Conservation (phyloP, 2,797 vertebrate genomes). For the Semotilus atromaculatus region DNA sequence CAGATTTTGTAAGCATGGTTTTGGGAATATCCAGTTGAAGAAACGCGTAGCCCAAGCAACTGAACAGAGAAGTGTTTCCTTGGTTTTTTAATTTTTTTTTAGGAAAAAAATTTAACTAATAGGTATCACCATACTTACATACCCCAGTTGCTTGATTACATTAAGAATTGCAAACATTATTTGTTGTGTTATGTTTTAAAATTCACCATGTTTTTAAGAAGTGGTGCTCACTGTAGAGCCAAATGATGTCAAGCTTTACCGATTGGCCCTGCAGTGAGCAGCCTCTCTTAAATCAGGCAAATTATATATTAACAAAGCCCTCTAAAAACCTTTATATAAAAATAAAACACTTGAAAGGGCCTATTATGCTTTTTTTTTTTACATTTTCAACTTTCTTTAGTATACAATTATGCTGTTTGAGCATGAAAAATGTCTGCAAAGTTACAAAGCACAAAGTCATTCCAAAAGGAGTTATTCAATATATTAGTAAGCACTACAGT, state of each 20-base stretch:
- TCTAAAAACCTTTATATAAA: neutral
- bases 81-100: neutral
- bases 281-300: neutral
- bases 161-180: neutral
- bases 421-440: neutral
- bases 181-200: neutral
- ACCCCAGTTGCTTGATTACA: neutral
- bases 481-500: neutral
- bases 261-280: neutral
- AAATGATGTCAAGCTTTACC: neutral
- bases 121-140: neutral
- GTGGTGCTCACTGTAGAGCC: neutral
- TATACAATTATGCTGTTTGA: neutral
- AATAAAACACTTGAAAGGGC: neutral
- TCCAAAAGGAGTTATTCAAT: neutral
- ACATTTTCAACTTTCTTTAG: neutral
- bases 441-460: neutral
- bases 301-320: neutral
- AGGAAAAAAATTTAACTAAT: neutral
- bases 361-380: no score
- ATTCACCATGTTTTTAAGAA: neutral
- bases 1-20: constrained; percentile 10
- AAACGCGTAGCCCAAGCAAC: neutral
- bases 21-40: constrained; percentile 26
- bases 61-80: constrained; percentile 8